Evolutionary conservation across 2,888 invertebrate species (phyloP).

Genomic region (Camponotus fellah): DNA sequence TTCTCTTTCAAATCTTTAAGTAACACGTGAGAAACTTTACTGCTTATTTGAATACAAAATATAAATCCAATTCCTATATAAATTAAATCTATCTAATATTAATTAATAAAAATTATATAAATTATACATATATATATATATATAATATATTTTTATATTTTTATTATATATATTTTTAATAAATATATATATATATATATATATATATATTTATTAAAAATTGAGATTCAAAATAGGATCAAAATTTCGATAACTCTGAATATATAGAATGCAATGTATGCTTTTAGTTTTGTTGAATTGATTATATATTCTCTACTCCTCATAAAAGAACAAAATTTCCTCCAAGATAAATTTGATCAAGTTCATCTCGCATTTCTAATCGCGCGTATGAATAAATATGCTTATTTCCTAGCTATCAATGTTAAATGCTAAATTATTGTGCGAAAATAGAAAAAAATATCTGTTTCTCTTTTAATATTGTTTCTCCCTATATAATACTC

Average conservation of each 20-base stretch:
- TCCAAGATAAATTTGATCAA: background rate
- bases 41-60: background rate
- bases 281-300: background rate
- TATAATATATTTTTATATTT: too few species aligned
- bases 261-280: background rate
- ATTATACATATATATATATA: too few species aligned
- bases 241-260: background rate
- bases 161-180: too few species aligned
- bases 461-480: constrained; percentile 25
- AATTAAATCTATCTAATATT: background rate
- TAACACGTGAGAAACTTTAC: background rate
- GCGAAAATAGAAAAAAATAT: constrained; percentile 1
- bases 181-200: too few species aligned
- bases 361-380: background rate
- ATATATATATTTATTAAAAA: too few species aligned
- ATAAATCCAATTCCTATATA: background rate
- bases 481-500: background rate
- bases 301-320: background rate
- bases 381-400: too few species aligned
- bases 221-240: background rate
- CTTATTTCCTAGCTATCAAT: constrained; percentile 12
- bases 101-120: background rate
- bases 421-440: background rate
- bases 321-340: background rate
- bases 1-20: background rate